Evolutionary conservation across 1,140 invertebrate genomes (phyloP).

Genomic region (Heterodera carotae): DNA sequence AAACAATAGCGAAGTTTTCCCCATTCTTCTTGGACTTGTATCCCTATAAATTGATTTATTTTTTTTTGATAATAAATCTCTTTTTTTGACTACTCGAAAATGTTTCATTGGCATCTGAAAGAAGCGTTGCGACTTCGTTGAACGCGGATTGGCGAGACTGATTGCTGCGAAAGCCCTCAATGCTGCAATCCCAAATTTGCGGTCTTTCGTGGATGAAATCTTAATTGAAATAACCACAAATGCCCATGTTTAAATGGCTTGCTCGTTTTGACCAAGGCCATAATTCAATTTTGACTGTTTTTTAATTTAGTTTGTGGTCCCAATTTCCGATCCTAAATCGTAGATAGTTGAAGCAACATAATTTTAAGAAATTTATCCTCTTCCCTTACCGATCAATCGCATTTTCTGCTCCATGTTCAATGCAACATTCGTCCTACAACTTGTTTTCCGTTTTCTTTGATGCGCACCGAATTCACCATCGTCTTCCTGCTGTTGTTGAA

Average conservation of each 20-base stretch:
- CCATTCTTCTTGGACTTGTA: conserved; percentile 43
- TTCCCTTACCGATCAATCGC: conserved; percentile 15
- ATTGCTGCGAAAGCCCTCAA: conserved; percentile 25
- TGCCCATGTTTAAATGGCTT: no score
- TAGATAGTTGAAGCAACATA: no score
- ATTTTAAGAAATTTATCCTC: not conserved
- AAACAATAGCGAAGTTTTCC: conserved; percentile 44
- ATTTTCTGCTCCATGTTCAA: conserved; percentile 26
- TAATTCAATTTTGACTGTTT: no score
- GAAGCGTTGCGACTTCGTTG: conserved; percentile 27
- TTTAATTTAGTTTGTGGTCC: no score
- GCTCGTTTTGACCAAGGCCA: no score
- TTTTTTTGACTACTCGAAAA: conserved; percentile 27
- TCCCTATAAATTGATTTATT: conserved; percentile 22
- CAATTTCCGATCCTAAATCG: no score
- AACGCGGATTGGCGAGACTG: conserved; percentile 31
- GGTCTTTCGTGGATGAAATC: conserved; percentile 21
- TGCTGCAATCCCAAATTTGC: conserved; percentile 29
- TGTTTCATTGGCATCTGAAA: conserved; percentile 23
- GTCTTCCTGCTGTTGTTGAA: conserved; percentile 15
- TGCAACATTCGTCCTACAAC: conserved; percentile 12
- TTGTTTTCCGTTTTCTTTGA: conserved; percentile 4
- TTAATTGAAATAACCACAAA: conserved; percentile 15
- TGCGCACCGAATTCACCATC: not conserved
- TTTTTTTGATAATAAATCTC: not conserved